Percentiles rank a stretch among this genome's conserved stretches.
Evolutionary conservation across 2,113 vertebrate genomes (phyloP).

Genomic region (Halcyon senegalensis): DNA sequence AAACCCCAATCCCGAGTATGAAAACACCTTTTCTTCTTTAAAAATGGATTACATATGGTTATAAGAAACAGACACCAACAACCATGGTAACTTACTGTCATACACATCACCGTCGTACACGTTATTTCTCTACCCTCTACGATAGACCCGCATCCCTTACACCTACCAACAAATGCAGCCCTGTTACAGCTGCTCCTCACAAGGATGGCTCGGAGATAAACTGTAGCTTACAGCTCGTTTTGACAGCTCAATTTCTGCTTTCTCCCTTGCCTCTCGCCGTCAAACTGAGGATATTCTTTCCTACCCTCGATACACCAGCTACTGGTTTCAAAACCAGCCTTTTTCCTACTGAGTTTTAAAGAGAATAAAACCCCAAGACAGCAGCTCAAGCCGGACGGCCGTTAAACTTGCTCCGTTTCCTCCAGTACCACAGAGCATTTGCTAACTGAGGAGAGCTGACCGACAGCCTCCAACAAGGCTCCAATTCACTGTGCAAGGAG

Average conservation of each 20-base stretch:
- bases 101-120: background rate
- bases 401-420: background rate
- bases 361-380: background rate
- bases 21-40: background rate
- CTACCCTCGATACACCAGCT: background rate
- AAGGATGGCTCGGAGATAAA: background rate
- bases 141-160: background rate
- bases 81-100: background rate
- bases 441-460: background rate
- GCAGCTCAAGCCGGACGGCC: background rate
- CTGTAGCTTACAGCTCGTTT: background rate
- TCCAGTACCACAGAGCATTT: background rate
- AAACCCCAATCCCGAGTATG: background rate
- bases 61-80: background rate
- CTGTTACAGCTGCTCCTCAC: background rate
- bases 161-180: background rate
- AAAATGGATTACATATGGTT: slow-evolving; percentile 19
- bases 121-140: background rate
- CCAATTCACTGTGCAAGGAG: background rate
- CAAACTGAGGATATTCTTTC: background rate
- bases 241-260: background rate
- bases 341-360: background rate
- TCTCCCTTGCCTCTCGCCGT: background rate
- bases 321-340: background rate
- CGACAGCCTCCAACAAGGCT: background rate